Evolutionary conservation across 1,140 invertebrate genomes (phyloP).

Genomic region (Drosophila kurseongensis): DNA sequence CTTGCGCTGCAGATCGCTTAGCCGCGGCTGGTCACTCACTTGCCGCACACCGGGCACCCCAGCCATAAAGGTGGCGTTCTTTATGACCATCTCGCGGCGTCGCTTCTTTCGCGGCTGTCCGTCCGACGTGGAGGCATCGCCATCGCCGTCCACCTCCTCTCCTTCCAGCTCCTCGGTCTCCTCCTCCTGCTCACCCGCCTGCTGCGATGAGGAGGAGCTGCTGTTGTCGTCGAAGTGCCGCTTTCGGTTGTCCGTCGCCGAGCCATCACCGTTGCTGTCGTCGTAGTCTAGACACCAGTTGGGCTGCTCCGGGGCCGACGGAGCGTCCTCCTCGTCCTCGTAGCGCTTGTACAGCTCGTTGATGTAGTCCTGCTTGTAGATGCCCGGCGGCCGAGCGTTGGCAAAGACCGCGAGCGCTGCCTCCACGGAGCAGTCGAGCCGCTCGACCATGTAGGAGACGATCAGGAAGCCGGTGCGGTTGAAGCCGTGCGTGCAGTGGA

Average conservation of each 20-base stretch:
- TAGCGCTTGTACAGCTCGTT: conserved; percentile 90
- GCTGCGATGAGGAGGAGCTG: conserved; percentile 59
- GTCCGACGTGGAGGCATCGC: conserved; percentile 62
- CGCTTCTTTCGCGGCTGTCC: conserved; percentile 61
- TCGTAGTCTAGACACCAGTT: conserved; percentile 90
- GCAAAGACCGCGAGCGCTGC: conserved; percentile 92
- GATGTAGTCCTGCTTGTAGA: conserved; percentile 92
- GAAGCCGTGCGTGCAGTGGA: conserved; percentile 99
- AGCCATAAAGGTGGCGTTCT: conserved; percentile 91
- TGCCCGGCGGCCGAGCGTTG: conserved; percentile 89
- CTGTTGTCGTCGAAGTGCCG: conserved; percentile 41
- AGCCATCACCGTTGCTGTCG: conserved; percentile 66
- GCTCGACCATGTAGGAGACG: conserved; percentile 94
- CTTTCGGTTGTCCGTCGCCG: conserved; percentile 28
- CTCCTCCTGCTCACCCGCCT: conserved; percentile 19
- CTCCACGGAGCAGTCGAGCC: conserved; percentile 91
- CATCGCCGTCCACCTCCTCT: conserved; percentile 31
- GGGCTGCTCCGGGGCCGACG: conserved; percentile 90
- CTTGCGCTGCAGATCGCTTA: conserved; percentile 90
- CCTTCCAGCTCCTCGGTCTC: conserved; percentile 47
- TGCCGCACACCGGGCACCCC: conserved; percentile 90
- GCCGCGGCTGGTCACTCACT: conserved; percentile 85
- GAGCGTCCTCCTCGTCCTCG: conserved; percentile 90
- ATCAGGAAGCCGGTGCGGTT: conserved; percentile 99
- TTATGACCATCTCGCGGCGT: conserved; percentile 84